Evolutionary conservation across 2,113 vertebrate species (phyloP), one percentile per base, ranked within the genome.

Genomic region (Amphilophus citrinellus): DNA sequence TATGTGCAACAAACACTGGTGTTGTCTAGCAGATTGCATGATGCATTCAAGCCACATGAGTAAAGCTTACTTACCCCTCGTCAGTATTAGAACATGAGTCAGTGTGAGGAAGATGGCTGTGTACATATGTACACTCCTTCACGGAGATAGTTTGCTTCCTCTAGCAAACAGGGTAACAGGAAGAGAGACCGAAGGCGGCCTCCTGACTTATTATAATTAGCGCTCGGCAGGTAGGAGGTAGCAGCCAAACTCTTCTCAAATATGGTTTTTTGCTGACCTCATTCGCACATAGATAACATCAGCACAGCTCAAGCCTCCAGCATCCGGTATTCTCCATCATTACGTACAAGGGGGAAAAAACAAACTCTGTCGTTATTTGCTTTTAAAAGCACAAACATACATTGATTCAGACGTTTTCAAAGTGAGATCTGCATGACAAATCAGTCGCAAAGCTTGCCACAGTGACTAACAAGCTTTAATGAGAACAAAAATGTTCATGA

Each of bases 61-160:
- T 83, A 83, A 80, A 86, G 85, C 86, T 81, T 77, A 44, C 77
- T 66, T 82, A 93, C 62, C 80, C 87, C 79, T 61, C 13, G 24
- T 65, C 88, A 73, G 78, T 53, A 77, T 77, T 47, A 77, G 84
- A 85, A 80, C 85, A 76, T 92, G 89, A 95, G 80, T 94, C 91
- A 91, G 75, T 37, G 81, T 53, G 88, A 93, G 65, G 79, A 86
- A 73, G 80, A 86, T 50, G 22, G 76, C 18, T n/a, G 27, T 44
- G 82, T 68, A 82, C 82, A 89, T 75, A 90, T 88, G 87, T 78
- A 63, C 63, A 24, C 50, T 32, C 65, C 35, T 68, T 83, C 79
- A 62, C 50, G 35, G 56, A 39, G 78, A 78, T 53, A 9, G 66
- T 62, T 78, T 42, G 44, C n/a, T 82, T 92, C 65, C 58, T 77